A percentile compares a stretch with the other conserved stretches of the same genome.
Evolutionary conservation across 2,888 invertebrate species (phyloP).

Genomic region (Andrena dorsata): DNA sequence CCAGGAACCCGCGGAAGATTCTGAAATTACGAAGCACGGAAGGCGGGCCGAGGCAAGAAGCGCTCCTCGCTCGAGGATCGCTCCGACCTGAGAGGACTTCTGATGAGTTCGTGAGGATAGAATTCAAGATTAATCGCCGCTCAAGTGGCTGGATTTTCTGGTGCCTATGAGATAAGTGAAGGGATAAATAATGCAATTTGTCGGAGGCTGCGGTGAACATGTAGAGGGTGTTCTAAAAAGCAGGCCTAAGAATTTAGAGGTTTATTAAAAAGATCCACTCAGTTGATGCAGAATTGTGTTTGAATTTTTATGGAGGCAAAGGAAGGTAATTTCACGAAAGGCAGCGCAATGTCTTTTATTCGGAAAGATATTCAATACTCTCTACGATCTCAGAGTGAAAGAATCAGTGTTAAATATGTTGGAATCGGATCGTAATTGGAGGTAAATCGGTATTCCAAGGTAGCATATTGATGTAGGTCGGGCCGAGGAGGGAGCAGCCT

Average conservation of each 20-base stretch:
- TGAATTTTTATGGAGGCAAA: no score
- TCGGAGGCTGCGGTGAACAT: not conserved
- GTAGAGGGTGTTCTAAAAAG: no score
- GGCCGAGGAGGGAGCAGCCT: conserved; percentile 55
- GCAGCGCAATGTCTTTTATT: not conserved
- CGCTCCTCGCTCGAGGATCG: conserved; percentile 4
- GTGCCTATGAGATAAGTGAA: not conserved
- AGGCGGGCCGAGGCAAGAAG: conserved; percentile 16
- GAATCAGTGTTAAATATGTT: not conserved
- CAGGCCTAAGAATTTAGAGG: no score
- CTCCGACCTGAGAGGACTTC: conserved; percentile 8
- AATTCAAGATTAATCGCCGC: not conserved
- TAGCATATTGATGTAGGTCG: conserved; percentile 62
- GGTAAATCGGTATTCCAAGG: conserved; percentile 18
- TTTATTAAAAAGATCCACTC: no score
- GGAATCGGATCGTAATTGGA: conserved; percentile 24
- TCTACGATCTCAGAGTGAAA: not conserved
- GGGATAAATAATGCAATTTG: conserved; percentile 3
- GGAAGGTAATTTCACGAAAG: no score
- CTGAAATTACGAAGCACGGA: conserved; percentile 10
- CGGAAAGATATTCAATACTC: not conserved
- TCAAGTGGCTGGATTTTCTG: not conserved
- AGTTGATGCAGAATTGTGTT: no score
- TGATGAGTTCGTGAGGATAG: not conserved
- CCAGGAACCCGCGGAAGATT: conserved; percentile 44